Evolutionary conservation across 2,888 invertebrate genomes (phyloP).

Genomic region (Girardia tigrina): DNA sequence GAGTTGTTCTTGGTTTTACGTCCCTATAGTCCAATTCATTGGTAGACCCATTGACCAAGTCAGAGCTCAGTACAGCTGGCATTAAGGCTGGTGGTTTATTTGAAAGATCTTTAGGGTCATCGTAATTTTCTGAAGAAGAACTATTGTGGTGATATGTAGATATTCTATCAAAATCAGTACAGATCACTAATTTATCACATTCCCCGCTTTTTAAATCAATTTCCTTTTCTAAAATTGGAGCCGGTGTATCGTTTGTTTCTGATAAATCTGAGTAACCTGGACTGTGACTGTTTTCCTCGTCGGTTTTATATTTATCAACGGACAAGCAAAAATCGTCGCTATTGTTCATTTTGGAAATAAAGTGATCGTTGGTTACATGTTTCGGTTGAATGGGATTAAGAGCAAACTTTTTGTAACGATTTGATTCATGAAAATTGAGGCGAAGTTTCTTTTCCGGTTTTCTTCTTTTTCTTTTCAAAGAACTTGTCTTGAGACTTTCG

Average conservation of each 20-base stretch:
- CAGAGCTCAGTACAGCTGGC: conserved; percentile 2
- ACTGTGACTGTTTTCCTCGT: conserved; percentile 27
- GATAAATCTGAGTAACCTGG: conserved; percentile 36
- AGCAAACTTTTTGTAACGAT: not conserved
- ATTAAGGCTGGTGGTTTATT: conserved; percentile 14
- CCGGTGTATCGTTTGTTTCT: conserved; percentile 31
- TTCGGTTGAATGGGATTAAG: conserved; percentile 32
- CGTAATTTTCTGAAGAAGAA: conserved; percentile 6
- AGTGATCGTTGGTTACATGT: not conserved
- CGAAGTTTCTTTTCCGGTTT: conserved; percentile 10
- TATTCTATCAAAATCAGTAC: conserved; percentile 3
- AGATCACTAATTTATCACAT: not conserved
- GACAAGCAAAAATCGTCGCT: not conserved
- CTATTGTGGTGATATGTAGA: not conserved
- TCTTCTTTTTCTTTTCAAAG: not conserved
- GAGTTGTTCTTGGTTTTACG: not conserved
- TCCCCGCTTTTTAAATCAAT: conserved; percentile 24
- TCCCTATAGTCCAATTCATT: not conserved
- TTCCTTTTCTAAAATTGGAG: conserved; percentile 33
- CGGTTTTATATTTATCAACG: conserved; percentile 17
- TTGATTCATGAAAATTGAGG: not conserved
- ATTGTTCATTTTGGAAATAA: not conserved
- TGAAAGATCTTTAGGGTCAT: conserved; percentile 20
- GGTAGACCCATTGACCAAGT: not conserved
- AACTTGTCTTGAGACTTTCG: conserved; percentile 1